Evolutionary conservation across 2,888 invertebrate genomes (phyloP).

Genomic region (Meliscaeva auricollis): DNA sequence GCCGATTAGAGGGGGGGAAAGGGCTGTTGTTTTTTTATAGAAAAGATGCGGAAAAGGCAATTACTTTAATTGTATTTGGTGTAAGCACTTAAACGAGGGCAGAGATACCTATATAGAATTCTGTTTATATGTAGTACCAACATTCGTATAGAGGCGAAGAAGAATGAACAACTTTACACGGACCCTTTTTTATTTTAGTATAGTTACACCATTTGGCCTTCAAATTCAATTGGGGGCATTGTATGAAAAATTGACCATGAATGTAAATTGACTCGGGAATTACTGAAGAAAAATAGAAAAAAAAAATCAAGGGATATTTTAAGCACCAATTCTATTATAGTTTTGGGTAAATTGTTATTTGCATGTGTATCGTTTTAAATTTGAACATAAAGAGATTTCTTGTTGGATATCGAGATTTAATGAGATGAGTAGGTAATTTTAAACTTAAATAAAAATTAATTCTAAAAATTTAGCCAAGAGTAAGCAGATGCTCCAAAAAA

Average conservation of each 20-base stretch:
- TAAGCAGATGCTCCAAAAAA: too few species aligned
- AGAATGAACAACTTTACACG: slow-evolving; percentile 19
- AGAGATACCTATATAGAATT: neutral
- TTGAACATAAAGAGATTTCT: too few species aligned
- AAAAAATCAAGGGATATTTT: neutral
- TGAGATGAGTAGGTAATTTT: too few species aligned
- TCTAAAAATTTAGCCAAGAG: too few species aligned
- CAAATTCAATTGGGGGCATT: slow-evolving; percentile 41
- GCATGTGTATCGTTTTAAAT: too few species aligned
- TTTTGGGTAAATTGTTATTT: too few species aligned
- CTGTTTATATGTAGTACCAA: neutral
- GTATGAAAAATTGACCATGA: slow-evolving; percentile 28
- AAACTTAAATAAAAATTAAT: too few species aligned
- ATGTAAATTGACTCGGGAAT: slow-evolving; percentile 27
- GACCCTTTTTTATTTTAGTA: slow-evolving; percentile 16
- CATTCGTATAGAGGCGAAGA: neutral
- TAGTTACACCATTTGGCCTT: neutral
- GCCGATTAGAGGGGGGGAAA: neutral
- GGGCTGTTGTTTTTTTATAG: slow-evolving; percentile 1
- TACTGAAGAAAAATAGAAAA: neutral
- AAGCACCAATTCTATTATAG: too few species aligned
- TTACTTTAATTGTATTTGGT: slow-evolving; percentile 68
- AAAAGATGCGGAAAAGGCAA: slow-evolving; percentile 58
- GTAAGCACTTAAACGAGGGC: slow-evolving; percentile 32
- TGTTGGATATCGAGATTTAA: too few species aligned